A percentile compares a stretch with the other conserved stretches of the same genome.
phyloP scores from a whole-genome alignment of 2,797 vertebrate genomes.

The Rhabdomys pumilio region DNA sequence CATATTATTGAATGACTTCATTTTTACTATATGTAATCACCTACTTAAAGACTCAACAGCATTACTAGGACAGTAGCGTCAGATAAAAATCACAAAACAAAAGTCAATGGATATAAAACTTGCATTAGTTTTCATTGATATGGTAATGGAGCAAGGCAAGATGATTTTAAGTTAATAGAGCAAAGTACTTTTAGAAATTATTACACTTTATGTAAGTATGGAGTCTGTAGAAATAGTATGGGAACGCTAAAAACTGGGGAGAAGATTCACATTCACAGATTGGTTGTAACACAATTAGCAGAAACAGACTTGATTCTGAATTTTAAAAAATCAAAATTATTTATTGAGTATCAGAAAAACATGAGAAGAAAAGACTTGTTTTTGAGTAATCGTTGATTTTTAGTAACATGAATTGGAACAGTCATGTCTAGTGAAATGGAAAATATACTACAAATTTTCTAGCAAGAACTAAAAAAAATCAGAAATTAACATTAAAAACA shows the following conservation, averaged over 20 bases:
- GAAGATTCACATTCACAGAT: slow-evolving; percentile 37
- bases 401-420: not conserved
- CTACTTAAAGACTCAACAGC: slow-evolving; percentile 66
- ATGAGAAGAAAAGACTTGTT: slow-evolving; percentile 66
- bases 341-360: slow-evolving; percentile 51
- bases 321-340: slow-evolving; percentile 66
- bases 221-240: slow-evolving; percentile 65
- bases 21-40: slow-evolving; percentile 69
- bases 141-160: slow-evolving; percentile 67
- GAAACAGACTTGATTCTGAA: slow-evolving; percentile 54
- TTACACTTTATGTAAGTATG: slow-evolving; percentile 54
- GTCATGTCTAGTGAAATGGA: slow-evolving; percentile 15
- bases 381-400: slow-evolving; percentile 40
- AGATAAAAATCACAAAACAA: slow-evolving; percentile 70
- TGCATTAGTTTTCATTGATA: slow-evolving; percentile 73
- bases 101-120: slow-evolving; percentile 71
- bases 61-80: slow-evolving; percentile 37
- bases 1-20: slow-evolving; percentile 41
- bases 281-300: slow-evolving; percentile 62
- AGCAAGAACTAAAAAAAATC: slow-evolving; percentile 31
- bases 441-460: slow-evolving; percentile 53
- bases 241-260: slow-evolving; percentile 14
- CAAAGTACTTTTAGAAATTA: slow-evolving; percentile 75
- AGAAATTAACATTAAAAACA: not conserved
- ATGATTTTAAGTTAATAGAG: slow-evolving; percentile 76